Conservation (phyloP, 2,113 vertebrate species). For the Psophia crepitans region DNA sequence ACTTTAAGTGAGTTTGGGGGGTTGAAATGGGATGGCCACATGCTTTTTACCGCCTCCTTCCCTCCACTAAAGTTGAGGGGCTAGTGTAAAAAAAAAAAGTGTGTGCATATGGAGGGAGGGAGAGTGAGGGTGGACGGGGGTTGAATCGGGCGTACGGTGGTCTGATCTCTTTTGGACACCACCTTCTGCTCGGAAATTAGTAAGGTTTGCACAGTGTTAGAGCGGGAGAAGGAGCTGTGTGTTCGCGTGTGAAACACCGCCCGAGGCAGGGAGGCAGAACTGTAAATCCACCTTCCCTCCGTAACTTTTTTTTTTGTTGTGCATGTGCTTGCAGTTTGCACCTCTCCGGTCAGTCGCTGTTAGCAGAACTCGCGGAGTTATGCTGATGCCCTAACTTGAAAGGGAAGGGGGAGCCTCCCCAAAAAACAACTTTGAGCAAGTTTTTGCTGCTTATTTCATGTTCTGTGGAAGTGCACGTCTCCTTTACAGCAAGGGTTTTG, state of each 20-base stretch:
- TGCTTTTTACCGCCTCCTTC: background rate
- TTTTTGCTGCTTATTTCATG: background rate
- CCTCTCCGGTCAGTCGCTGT: slow-evolving; percentile 14
- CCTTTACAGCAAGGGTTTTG: background rate
- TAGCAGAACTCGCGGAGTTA: background rate
- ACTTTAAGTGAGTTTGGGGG: slow-evolving; percentile 8
- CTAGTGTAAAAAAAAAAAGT: background rate
- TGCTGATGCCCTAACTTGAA: background rate
- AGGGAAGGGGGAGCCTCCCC: background rate
- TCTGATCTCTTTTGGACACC: background rate
- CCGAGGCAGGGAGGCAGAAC: slow-evolving; percentile 23
- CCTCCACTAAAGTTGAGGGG: slow-evolving; percentile 8
- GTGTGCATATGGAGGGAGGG: background rate
- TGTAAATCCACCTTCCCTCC: slow-evolving; percentile 22
- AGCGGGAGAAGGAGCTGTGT: slow-evolving; percentile 2
- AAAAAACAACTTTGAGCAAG: background rate
- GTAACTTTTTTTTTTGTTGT: slow-evolving; percentile 2
- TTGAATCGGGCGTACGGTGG: background rate
- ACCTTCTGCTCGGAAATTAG: slow-evolving; percentile 5
- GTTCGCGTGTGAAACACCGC: slow-evolving; percentile 7
- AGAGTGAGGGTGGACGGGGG: background rate
- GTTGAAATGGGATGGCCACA: background rate
- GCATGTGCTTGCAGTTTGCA: slow-evolving; percentile 52
- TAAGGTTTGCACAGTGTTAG: slow-evolving; percentile 1
- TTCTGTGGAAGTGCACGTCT: background rate